Evolutionary conservation across 2,888 invertebrate species (phyloP), one percentile per base, ranked within the genome.

Genomic region (Mechanitis messenoides): DNA sequence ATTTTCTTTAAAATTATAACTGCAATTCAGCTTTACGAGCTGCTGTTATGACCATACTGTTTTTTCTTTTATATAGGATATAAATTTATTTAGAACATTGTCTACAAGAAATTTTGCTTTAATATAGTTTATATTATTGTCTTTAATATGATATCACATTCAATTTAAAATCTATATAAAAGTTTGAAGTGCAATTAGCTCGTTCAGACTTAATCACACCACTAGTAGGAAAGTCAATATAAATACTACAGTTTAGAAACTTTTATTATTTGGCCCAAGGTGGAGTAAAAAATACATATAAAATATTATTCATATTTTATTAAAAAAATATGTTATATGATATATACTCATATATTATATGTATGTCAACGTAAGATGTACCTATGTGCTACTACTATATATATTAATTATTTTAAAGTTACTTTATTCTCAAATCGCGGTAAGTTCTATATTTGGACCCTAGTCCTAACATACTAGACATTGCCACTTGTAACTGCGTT

Each of bases 121-220:
- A 7, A 38, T 6, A 4, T 38, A 5, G 11, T 42, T 1, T 11
- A 7, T 42, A 7, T 2, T 42, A 42, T 7, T 42, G 3, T 9
- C 9, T 2, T 9, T 42, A 9, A 11, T 42, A 9, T 47, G 53
- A 57, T 58, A 55, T 61, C 50, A 47, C 35, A 38, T 55, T 58
- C 55, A 31, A 60, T 56, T 42, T 60, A 68, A 65, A 68, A 64
- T 60, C 60, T 45, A 56, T 59, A 56, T 35, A 64, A 63, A 64
- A 64, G 66, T 55, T 56, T 58, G 63, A 66, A 66, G 64, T 63
- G 63, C 68, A 68, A 68, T 68, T 68, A 68, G 58, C 64, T 59
- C 61, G 66, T 57, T 60, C 61, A 63, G 61, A 62, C 58, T 64
- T 64, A 68, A 68, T 68, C 66, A 68, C 60, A 45, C 61, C 55